phyloP scores from a whole-genome alignment of 1,140 invertebrate genomes.

The Lamellibrachia luymesi region DNA sequence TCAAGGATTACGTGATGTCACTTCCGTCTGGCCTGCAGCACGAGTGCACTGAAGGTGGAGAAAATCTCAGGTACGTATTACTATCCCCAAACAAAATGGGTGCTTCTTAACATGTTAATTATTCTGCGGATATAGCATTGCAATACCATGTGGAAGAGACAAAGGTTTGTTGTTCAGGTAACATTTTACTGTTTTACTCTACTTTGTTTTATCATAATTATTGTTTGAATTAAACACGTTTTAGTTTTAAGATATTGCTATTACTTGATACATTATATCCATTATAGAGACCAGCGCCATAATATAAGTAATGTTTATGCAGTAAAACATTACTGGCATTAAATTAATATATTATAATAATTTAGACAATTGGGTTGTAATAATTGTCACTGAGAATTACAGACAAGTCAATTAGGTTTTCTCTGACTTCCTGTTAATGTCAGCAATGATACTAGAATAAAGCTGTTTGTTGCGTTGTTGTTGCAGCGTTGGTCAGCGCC shows the following conservation, averaged over 20 bases:
- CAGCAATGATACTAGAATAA: neutral
- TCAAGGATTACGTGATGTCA: constrained; percentile 43
- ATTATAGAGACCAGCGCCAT: too few relatives aligned
- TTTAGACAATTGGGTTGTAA: too few relatives aligned
- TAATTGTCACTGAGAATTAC: too few relatives aligned
- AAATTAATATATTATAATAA: too few relatives aligned
- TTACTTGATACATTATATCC: too few relatives aligned
- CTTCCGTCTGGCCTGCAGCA: constrained; percentile 25
- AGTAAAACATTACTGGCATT: too few relatives aligned
- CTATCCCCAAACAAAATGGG: neutral
- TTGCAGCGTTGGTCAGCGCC: constrained; percentile 60
- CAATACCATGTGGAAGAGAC: neutral
- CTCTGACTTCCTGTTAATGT: neutral
- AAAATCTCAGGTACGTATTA: constrained; percentile 54
- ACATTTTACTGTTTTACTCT: too few relatives aligned
- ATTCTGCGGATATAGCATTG: neutral
- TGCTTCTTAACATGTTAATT: neutral
- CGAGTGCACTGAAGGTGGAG: constrained; percentile 29
- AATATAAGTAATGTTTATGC: too few relatives aligned
- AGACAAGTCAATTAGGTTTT: neutral
- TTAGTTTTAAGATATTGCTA: too few relatives aligned
- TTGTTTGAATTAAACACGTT: too few relatives aligned
- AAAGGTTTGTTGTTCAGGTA: neutral
- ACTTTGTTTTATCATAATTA: too few relatives aligned
- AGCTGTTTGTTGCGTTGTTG: neutral